Evolutionary conservation across 2,113 vertebrate genomes (phyloP).

Genomic region (Otis tarda): DNA sequence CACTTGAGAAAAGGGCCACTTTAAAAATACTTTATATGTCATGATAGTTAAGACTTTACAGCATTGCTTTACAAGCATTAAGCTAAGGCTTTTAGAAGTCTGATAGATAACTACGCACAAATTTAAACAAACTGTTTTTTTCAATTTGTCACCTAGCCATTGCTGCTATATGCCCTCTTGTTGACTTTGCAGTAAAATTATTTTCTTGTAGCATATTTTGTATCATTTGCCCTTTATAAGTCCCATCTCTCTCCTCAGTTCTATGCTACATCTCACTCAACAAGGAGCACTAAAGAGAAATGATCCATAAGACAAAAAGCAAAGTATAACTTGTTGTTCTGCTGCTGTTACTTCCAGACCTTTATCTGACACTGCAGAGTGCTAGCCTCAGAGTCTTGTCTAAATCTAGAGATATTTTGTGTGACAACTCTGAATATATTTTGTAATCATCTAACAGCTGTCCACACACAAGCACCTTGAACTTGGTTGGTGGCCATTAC

Average conservation of each 20-base stretch:
- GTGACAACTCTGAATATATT: not conserved
- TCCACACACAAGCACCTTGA: not conserved
- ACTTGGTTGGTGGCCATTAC: not conserved
- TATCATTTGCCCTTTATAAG: not conserved
- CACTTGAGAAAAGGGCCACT: not conserved
- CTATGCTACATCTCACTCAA: not conserved
- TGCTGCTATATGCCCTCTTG: not conserved
- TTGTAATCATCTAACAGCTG: not conserved
- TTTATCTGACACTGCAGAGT: not conserved
- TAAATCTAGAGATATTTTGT: not conserved
- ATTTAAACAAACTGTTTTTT: not conserved
- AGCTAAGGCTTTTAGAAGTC: not conserved
- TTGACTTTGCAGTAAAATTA: not conserved
- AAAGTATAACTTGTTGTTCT: not conserved
- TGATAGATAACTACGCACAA: not conserved
- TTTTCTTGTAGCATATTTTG: not conserved
- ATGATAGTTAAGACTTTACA: not conserved
- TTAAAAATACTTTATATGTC: not conserved
- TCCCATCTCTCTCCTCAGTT: not conserved
- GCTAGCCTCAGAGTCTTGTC: not conserved
- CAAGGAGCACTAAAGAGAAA: not conserved
- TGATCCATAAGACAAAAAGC: not conserved
- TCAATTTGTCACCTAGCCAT: not conserved
- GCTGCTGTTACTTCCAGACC: not conserved
- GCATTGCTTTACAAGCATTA: not conserved